These are phyloP conservation scores for Anthrax anthrax DNA, from an alignment of 2,888 invertebrate genomes.

Conservation along the genomic window DNA sequence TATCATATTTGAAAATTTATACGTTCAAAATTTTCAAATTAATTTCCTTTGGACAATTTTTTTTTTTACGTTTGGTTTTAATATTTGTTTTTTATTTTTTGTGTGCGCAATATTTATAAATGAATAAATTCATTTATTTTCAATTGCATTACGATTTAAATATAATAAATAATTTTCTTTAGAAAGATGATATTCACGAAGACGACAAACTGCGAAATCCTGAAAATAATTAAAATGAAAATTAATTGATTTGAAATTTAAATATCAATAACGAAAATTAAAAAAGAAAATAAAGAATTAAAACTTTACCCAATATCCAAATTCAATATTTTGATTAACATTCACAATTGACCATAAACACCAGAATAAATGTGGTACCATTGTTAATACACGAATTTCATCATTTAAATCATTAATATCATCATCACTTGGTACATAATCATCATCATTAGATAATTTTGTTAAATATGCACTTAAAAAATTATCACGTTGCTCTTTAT, in stretches of 20 bases:
- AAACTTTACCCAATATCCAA: constrained; percentile 73
- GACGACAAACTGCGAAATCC: constrained; percentile 27
- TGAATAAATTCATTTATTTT: neutral
- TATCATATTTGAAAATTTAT: too few species aligned
- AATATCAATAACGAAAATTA: too few species aligned
- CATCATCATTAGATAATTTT: constrained; percentile 21
- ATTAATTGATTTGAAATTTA: too few species aligned
- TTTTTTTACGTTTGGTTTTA: too few species aligned
- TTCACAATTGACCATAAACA: constrained; percentile 83
- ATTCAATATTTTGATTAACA: constrained; percentile 75
- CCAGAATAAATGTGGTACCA: constrained; percentile 91
- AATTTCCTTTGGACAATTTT: too few species aligned
- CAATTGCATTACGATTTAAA: neutral
- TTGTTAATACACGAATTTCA: constrained; percentile 71
- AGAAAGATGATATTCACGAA: constrained; percentile 21
- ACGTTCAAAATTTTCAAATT: too few species aligned
- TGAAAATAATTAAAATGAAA: constrained; percentile 10
- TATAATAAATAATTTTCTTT: neutral
- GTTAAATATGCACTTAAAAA: constrained; percentile 29
- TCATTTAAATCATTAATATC: constrained; percentile 47
- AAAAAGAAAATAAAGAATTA: neutral
- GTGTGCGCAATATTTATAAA: too few species aligned
- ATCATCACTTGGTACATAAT: constrained; percentile 33
- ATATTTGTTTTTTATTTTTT: too few species aligned
- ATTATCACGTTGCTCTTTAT: constrained; percentile 44